Base-by-base conservation (phyloP, 1,140 invertebrate species). In the Bombus balteatus region DNA sequence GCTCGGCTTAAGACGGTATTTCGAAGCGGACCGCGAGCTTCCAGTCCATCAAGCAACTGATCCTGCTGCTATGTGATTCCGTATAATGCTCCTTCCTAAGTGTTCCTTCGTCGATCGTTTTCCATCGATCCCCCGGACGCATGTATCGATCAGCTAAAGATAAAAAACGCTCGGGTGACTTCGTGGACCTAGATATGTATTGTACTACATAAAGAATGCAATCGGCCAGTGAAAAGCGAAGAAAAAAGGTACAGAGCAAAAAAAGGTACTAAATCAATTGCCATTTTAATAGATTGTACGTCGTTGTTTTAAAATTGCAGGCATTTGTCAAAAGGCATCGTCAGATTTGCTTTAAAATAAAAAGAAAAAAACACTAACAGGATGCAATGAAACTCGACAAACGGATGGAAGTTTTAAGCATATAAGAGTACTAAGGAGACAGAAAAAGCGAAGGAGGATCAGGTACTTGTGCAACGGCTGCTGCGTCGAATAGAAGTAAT, bases 1-100 rank as follows among this genome's bases (percentile, higher is more conserved):
- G 81, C n/a, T 86, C 70, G 76, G 68, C 87, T 62, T 87, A 89
- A 89, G 88, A 89, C 88, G 85, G 43, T 37, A 83, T 77, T 86
- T 66, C 41, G 71, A 78, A 66, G 82, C 82, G 75, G 71, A 82
- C 87, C 83, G 41, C 72, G 65, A 39, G 57, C 88, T 89, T 89
- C 84, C 88, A 74, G 80, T 57, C 85, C 78, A 89, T 89, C 88
- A 37, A 76, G 34, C 85, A 77, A 53, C 85, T 80, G 85, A 81
- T 74, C 78, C 78, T 32, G n/a, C 47, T 25, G 37, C 41, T n/a
- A 41, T 25, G 25, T 62, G 41, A 37, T 22, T 5, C 10, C 41
- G n/a, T 53, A 76, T 83, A 66, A 76, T 83, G 81, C 62, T 32
- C 34, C 53, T 39, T 39, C 10, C 57, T n/a, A 72, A 72, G 59